These are phyloP conservation scores for Melipona beecheii DNA, from an alignment of 2,888 invertebrate species.

Conservation along the genomic window DNA sequence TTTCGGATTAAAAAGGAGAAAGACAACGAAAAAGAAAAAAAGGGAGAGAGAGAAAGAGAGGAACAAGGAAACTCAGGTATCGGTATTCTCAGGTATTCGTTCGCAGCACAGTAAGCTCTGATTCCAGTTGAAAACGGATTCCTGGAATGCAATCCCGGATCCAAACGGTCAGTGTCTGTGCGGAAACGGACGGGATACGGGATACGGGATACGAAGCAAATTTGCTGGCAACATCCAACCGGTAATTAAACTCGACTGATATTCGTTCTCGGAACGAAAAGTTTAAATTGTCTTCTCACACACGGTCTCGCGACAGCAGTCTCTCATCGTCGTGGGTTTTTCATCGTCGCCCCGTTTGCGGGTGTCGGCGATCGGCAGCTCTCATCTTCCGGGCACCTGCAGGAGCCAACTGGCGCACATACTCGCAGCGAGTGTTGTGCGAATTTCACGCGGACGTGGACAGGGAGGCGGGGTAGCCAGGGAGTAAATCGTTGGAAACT, in stretches of 20 bases:
- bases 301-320: neutral
- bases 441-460: neutral
- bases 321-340: constrained; percentile 19
- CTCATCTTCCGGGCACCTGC: neutral
- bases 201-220: constrained; percentile 14
- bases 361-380: neutral
- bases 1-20: too few relatives aligned
- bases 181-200: neutral
- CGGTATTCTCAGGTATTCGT: neutral
- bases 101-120: neutral
- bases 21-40: too few relatives aligned
- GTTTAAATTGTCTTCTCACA: constrained; percentile 65
- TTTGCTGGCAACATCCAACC: constrained; percentile 12
- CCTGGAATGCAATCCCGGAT: neutral
- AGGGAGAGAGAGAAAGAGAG: too few relatives aligned
- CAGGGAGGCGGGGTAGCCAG: too few relatives aligned
- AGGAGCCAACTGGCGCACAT: neutral
- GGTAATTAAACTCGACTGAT: constrained; percentile 59
- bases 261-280: constrained; percentile 50
- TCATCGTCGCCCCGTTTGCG: neutral
- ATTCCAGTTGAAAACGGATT: constrained; percentile 24
- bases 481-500: neutral
- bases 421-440: neutral
- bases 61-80: too few relatives aligned
- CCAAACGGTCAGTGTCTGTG: neutral